Base-by-base conservation (phyloP, 2,797 vertebrate genomes). In the Acridotheres tristis region DNA sequence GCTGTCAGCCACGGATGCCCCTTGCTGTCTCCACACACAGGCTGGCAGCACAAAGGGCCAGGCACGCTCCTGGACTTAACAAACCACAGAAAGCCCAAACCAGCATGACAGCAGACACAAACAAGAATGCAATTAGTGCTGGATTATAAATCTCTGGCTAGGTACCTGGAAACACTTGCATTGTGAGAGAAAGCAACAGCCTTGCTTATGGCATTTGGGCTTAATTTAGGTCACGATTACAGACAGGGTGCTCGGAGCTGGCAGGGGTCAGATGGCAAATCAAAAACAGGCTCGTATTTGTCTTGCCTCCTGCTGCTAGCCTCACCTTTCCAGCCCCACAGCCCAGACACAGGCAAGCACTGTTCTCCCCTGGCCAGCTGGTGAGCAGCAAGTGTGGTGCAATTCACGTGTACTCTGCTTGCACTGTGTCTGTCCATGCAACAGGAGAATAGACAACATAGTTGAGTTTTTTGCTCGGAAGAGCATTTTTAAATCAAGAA, bases 221-320 rank as follows among this genome's bases (percentile, higher is more conserved):
- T 95, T 96, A 89, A 95, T 95, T 93, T 96, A 94, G 91, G 92
- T 92, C 87, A 93, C 1, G 19, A 92, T 96, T 95, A 72, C 91
- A 92, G 90, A 93, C 75, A 59, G 81, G 83, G 94, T 94, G 91
- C 95, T 94, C 95, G 88, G 93, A 97, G 85, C 90, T 96, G 95
- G 94, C 94, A 96, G 67, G 89, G 90, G 96, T 97, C 95, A 96
- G 89, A 93, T 90, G 92, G 95, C 94, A 96, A 97, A 96, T 94
- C 78, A 96, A 86, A 96, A 96, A 82, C 96, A 97, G 93, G 86
- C 96, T 93, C 51, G 34, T 96, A 73, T 96, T 97, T 97, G 94
- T 97, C 81, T 96, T 96, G 93, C 90, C 86, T 95, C 93, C 90
- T 93, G 94, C 92, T 89, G 89, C 58, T 90, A 83, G 82, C 94